These are phyloP conservation scores for Brassicogethes aeneus DNA, from an alignment of 2,888 invertebrate genomes.

Conservation along the genomic window DNA sequence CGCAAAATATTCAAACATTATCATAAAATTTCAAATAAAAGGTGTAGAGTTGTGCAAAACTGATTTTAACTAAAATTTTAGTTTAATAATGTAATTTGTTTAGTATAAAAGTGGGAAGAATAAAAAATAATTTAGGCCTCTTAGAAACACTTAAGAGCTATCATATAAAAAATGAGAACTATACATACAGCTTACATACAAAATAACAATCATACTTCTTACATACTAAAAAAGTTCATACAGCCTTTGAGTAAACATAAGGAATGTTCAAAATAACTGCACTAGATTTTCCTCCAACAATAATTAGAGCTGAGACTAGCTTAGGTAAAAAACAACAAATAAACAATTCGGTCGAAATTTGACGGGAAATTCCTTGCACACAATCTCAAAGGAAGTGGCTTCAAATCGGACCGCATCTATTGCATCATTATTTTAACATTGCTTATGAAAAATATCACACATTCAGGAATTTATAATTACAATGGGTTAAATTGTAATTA, in stretches of 20 bases:
- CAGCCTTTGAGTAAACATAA: slow-evolving; percentile 34
- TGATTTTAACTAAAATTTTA: too few relatives aligned
- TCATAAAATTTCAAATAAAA: too few relatives aligned
- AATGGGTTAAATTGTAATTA: slow-evolving; percentile 36
- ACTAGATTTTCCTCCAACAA: slow-evolving; percentile 6
- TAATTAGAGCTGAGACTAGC: slow-evolving; percentile 7
- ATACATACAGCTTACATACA: slow-evolving; percentile 27
- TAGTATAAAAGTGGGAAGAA: neutral
- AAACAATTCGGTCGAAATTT: slow-evolving; percentile 1
- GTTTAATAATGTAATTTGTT: neutral
- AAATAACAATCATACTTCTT: slow-evolving; percentile 34
- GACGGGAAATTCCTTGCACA: too few relatives aligned
- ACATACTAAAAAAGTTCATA: slow-evolving; percentile 37
- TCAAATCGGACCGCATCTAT: too few relatives aligned
- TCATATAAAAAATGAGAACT: slow-evolving; percentile 2
- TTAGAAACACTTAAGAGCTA: slow-evolving; percentile 2
- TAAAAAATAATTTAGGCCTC: slow-evolving; percentile 22
- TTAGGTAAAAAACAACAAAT: slow-evolving; percentile 7
- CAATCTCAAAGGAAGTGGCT: too few relatives aligned
- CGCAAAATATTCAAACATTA: too few relatives aligned
- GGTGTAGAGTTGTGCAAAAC: too few relatives aligned
- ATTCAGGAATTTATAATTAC: slow-evolving; percentile 40
- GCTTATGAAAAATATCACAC: slow-evolving; percentile 34
- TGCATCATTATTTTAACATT: slow-evolving; percentile 14
- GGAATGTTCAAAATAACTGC: slow-evolving; percentile 5